These are phyloP conservation scores for Dryoscopus gambensis DNA, from an alignment of 2,113 vertebrate species.

Conservation along the genomic window DNA sequence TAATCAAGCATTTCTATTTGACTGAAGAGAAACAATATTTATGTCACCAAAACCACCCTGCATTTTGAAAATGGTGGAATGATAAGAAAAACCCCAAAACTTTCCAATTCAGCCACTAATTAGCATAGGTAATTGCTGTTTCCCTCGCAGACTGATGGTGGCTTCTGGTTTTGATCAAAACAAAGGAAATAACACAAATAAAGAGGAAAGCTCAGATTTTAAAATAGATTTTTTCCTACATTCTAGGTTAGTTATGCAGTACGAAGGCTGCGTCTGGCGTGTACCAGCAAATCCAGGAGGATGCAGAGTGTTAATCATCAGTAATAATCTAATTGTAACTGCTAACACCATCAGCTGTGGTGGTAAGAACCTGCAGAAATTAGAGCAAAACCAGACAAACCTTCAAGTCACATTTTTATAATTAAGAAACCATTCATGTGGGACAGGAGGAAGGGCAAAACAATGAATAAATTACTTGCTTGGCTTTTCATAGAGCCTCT, in stretches of 20 bases:
- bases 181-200: not conserved
- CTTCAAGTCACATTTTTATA: not conserved
- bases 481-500: not conserved
- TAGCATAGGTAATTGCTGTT: not conserved
- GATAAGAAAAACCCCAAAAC: not conserved
- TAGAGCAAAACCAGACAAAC: not conserved
- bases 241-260: not conserved
- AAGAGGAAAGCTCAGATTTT: not conserved
- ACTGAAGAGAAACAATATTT: not conserved
- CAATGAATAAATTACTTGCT: slow-evolving; percentile 48
- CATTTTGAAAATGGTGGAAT: not conserved
- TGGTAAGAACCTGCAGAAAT: not conserved
- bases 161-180: not conserved
- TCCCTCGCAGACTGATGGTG: not conserved
- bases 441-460: not conserved
- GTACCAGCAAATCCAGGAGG: not conserved
- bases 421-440: not conserved
- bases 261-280: not conserved
- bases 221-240: not conserved
- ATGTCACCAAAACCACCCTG: not conserved
- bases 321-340: not conserved
- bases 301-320: not conserved
- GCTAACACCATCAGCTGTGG: not conserved
- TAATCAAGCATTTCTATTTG: not conserved
- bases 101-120: not conserved